Conservation (phyloP, 2,888 invertebrate genomes). For the Strigamia maritima region DNA sequence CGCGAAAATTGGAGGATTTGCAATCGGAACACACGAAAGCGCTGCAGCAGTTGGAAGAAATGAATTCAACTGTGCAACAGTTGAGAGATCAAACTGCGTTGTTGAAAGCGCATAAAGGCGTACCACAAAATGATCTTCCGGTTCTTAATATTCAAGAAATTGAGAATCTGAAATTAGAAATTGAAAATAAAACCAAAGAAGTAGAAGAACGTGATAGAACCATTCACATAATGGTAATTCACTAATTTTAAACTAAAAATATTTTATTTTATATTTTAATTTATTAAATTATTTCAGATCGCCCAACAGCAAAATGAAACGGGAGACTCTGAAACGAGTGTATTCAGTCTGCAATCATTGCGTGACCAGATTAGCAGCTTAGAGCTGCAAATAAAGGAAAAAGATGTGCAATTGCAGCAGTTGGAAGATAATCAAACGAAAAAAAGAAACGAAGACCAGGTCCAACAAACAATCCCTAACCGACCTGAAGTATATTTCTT, state of each 20-base stretch:
- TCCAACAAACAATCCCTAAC: neutral
- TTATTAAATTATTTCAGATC: neutral
- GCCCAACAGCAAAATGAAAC: neutral
- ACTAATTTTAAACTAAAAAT: neutral
- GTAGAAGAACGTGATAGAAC: neutral
- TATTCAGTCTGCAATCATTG: neutral
- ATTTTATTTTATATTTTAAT: neutral
- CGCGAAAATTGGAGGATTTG: slow-evolving; percentile 47
- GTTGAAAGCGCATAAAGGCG: slow-evolving; percentile 62
- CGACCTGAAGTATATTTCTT: neutral
- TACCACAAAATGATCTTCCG: neutral
- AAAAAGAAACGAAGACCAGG: no score
- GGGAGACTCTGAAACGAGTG: neutral
- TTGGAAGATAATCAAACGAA: neutral
- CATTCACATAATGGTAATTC: neutral
- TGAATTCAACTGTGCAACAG: slow-evolving; percentile 67
- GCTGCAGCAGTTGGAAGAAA: slow-evolving; percentile 61
- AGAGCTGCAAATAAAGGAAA: neutral
- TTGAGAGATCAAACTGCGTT: slow-evolving; percentile 82
- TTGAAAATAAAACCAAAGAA: slow-evolving; percentile 39
- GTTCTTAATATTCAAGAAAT: slow-evolving; percentile 40
- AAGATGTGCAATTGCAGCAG: neutral
- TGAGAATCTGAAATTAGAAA: slow-evolving; percentile 45
- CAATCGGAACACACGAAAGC: slow-evolving; percentile 46
- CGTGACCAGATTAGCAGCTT: neutral